Base-by-base conservation (phyloP, 2,888 invertebrate species). In the Slavum lentiscoides region DNA sequence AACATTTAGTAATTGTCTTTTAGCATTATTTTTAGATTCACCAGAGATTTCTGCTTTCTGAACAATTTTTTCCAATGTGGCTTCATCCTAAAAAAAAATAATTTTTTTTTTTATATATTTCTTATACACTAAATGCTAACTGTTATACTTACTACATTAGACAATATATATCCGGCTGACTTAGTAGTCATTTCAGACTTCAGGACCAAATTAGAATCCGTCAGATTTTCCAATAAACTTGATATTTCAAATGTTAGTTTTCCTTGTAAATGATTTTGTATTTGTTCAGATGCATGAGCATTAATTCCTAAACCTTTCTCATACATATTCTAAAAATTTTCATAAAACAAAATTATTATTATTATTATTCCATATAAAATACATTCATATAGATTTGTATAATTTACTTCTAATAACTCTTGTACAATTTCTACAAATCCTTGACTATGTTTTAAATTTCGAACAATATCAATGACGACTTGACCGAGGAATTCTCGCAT, bases 241-340 rank as follows among this genome's bases (percentile, higher is more conserved):
- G 92, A 91, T 61, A 92, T 87, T 83, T 88, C 87, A 0, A 90
- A 88, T 0, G 92, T 92, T 88, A 93, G 88, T 82, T 90, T 89
- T 0, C 91, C 91, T 70, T 82, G 80, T 1, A 94, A 86, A 83
- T 88, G 89, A 58, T 91, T 90, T 84, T 92, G 90, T 55, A 94
- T 87, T 21, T 86, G 87, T 84, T 91, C 90, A 0, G 92, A 93
- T 66, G 89, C 86, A 3, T 86, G 85, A 49, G 89, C 90, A 43
- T 89, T 90, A 49, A 94, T 90, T 69, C 90, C 89, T 23, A 94
- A 85, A 0, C 93, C 93, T 77, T 81, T 77, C 15, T 37, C 74
- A 37, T 74, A 74, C 72, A 84, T 91, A 89, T 5, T 89, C 86
- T n/a, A 90, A 88, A 59, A 93, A 85, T 30, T 87, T 88, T 74